Conservation (phyloP, 1,140 invertebrate species). For the Frieseomelitta varia region DNA sequence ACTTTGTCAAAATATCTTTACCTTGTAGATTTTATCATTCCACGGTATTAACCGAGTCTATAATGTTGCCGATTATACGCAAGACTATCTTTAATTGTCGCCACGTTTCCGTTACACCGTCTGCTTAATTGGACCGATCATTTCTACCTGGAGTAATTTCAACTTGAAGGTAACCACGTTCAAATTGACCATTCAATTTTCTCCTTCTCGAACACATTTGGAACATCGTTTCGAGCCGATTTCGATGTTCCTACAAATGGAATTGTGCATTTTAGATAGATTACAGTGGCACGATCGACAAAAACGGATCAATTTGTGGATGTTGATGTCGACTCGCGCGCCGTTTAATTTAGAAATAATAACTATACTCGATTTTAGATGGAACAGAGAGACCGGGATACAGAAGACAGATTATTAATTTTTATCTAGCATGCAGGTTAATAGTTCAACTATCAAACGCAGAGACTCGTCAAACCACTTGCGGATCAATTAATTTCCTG, state of each 20-base stretch:
- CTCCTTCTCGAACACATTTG: neutral
- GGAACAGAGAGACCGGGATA: neutral
- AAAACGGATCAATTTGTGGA: neutral
- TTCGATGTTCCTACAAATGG: neutral
- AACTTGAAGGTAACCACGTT: constrained; percentile 8
- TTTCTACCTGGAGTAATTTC: constrained; percentile 49
- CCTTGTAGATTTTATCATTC: constrained; percentile 37
- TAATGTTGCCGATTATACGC: constrained; percentile 44
- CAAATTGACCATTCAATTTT: neutral
- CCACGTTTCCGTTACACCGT: constrained; percentile 44
- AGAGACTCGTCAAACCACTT: neutral
- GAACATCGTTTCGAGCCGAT: neutral
- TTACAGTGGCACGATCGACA: neutral
- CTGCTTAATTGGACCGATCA: constrained; percentile 52
- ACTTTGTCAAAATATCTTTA: constrained; percentile 2
- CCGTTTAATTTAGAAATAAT: neutral
- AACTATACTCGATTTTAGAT: neutral
- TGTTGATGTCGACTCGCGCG: too few species aligned
- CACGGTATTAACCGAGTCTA: constrained; percentile 6
- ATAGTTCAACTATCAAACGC: neutral
- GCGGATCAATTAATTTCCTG: neutral
- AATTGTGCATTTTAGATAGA: neutral
- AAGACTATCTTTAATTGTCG: constrained; percentile 32
- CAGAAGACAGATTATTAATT: too few species aligned
- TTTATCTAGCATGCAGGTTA: neutral